Evolutionary conservation across 2,888 invertebrate genomes (phyloP).

Genomic region (Ophioninae sp.): DNA sequence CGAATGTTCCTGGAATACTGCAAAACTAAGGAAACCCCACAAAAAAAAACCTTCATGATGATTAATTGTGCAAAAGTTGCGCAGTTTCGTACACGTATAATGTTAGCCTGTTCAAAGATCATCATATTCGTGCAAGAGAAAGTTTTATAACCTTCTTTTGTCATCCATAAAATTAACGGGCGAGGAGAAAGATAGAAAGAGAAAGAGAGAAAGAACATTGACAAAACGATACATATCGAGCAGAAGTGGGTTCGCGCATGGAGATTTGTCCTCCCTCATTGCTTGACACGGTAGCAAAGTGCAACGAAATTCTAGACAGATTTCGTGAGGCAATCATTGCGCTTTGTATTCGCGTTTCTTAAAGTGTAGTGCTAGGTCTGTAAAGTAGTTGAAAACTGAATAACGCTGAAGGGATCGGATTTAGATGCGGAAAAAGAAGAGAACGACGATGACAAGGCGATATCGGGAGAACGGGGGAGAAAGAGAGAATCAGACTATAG

Average conservation of each 20-base stretch:
- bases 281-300: background rate
- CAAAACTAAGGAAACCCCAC: background rate
- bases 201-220: background rate
- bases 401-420: slow-evolving; percentile 22
- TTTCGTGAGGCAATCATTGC: slow-evolving; percentile 40
- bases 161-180: background rate
- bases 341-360: slow-evolving; percentile 2
- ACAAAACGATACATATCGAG: slow-evolving; percentile 3
- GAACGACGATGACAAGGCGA: background rate
- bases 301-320: slow-evolving; percentile 6
- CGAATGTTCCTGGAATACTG: background rate
- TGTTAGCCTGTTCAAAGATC: background rate
- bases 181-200: background rate
- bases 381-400: slow-evolving; percentile 30
- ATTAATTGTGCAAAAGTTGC: background rate
- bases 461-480: background rate
- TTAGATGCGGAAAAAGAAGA: slow-evolving; percentile 3
- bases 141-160: background rate
- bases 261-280: slow-evolving; percentile 3
- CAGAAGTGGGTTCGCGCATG: slow-evolving; percentile 17
- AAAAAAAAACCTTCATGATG: background rate
- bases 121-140: background rate
- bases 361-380: background rate
- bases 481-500: slow-evolving; percentile 17
- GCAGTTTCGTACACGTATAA: background rate